phyloP scores from a whole-genome alignment of 2,797 vertebrate species.

The Nasua narica region DNA sequence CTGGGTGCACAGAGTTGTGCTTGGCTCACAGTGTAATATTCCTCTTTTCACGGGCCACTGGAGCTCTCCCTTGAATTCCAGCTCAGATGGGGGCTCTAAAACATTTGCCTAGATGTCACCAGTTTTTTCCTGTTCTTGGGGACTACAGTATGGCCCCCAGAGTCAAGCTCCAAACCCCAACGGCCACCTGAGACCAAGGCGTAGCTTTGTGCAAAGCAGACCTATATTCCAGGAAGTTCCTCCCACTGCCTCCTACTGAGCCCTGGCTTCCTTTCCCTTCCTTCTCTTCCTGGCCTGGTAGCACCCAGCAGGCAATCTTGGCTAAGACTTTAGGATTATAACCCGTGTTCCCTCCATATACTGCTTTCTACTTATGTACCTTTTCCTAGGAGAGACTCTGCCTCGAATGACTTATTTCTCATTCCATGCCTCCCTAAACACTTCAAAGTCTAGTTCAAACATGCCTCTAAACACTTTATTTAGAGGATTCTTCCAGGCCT shows the following conservation, averaged over 20 bases:
- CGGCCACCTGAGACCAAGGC: too few relatives aligned
- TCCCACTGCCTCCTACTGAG: not conserved
- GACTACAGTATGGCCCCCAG: not conserved
- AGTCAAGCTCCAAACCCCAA: not conserved
- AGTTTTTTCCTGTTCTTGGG: not conserved
- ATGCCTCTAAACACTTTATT: not conserved
- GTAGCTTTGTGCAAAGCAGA: not conserved
- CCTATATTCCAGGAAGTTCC: not conserved
- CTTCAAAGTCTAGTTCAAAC: not conserved
- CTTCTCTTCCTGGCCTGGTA: not conserved
- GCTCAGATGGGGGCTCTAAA: not conserved
- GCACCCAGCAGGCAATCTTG: not conserved
- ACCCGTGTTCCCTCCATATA: not conserved
- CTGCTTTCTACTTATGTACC: not conserved
- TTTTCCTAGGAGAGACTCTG: not conserved
- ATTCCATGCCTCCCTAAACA: not conserved
- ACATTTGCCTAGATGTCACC: not conserved
- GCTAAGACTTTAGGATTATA: not conserved
- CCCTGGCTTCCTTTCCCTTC: not conserved
- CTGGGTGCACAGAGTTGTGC: not conserved
- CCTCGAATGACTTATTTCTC: not conserved
- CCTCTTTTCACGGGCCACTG: not conserved
- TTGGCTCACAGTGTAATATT: not conserved
- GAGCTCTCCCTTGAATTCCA: not conserved
- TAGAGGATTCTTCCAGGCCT: not conserved